Evolutionary conservation across 2,113 vertebrate genomes (phyloP).

Genomic region (Nycticebus coucang): DNA sequence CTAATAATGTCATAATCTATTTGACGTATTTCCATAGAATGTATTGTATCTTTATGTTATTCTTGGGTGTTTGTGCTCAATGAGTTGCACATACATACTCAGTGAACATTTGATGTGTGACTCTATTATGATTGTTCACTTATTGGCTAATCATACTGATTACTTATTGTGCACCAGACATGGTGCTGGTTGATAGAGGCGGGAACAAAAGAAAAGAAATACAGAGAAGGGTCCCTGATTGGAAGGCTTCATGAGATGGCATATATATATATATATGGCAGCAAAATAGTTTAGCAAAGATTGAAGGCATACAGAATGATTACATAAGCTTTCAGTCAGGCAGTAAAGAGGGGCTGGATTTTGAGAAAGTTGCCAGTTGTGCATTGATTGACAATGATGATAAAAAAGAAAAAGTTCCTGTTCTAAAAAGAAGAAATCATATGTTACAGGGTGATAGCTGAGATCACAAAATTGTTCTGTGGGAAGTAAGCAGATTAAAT

Average conservation of each 20-base stretch:
- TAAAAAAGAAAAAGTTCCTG: slow-evolving; percentile 38
- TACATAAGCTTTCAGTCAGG: neutral
- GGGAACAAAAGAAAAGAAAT: slow-evolving; percentile 23
- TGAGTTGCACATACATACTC: neutral
- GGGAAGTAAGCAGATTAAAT: slow-evolving; percentile 52
- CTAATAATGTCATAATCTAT: no score
- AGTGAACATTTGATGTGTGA: neutral
- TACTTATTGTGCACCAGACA: neutral
- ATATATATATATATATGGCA: neutral
- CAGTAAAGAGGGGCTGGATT: neutral
- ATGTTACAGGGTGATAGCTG: neutral
- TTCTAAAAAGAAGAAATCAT: slow-evolving; percentile 17
- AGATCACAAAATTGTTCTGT: slow-evolving; percentile 57
- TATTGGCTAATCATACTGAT: neutral
- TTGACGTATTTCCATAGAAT: neutral
- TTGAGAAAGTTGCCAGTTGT: slow-evolving; percentile 40
- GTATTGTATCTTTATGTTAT: neutral
- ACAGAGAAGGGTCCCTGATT: neutral
- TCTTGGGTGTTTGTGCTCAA: slow-evolving; percentile 21
- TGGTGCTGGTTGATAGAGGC: neutral
- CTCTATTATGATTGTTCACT: slow-evolving; percentile 20
- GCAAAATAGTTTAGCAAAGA: neutral
- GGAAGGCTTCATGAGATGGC: neutral
- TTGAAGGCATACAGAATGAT: slow-evolving; percentile 7
- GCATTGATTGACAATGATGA: slow-evolving; percentile 41